phyloP scores from a whole-genome alignment of 2,888 invertebrate species.

The Lissocephala sabroskyi region DNA sequence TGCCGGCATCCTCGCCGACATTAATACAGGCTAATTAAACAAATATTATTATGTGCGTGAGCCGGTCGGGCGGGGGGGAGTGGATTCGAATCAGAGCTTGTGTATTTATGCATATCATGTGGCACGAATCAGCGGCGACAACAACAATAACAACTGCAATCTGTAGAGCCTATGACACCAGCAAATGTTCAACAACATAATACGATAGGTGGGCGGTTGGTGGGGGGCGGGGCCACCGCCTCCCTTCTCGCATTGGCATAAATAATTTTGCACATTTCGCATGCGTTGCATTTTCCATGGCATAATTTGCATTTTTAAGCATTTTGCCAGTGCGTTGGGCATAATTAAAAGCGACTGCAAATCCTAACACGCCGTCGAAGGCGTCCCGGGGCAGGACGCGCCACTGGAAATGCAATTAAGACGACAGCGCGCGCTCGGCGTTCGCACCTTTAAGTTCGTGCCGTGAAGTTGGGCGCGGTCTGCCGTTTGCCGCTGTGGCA shows the following conservation, averaged over 20 bases:
- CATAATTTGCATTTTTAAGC: conserved; percentile 61
- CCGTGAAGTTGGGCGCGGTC: conserved; percentile 3
- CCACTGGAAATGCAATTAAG: conserved; percentile 41
- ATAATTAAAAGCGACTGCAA: conserved; percentile 44
- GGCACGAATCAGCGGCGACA: conserved; percentile 36
- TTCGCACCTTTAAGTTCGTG: conserved; percentile 11
- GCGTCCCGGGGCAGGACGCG: not conserved
- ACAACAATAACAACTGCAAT: conserved; percentile 12
- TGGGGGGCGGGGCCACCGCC: no score
- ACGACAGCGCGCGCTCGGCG: conserved; percentile 10
- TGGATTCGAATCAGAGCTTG: conserved; percentile 7
- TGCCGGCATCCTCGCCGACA: conserved; percentile 27
- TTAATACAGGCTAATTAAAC: conserved; percentile 62
- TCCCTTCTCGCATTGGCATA: conserved; percentile 9
- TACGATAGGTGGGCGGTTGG: not conserved
- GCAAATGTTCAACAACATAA: conserved; percentile 49
- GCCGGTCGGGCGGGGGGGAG: not conserved
- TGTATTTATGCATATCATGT: conserved; percentile 33
- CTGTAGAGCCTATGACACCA: conserved; percentile 31
- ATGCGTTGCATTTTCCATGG: conserved; percentile 51
- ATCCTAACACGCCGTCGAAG: no score
- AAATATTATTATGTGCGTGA: conserved; percentile 32
- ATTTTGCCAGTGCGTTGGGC: conserved; percentile 55
- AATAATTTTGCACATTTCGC: conserved; percentile 50
- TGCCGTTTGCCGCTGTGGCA: conserved; percentile 16